Conservation (phyloP, 2,113 vertebrate genomes). For the Ictidomys tridecemlineatus region DNA sequence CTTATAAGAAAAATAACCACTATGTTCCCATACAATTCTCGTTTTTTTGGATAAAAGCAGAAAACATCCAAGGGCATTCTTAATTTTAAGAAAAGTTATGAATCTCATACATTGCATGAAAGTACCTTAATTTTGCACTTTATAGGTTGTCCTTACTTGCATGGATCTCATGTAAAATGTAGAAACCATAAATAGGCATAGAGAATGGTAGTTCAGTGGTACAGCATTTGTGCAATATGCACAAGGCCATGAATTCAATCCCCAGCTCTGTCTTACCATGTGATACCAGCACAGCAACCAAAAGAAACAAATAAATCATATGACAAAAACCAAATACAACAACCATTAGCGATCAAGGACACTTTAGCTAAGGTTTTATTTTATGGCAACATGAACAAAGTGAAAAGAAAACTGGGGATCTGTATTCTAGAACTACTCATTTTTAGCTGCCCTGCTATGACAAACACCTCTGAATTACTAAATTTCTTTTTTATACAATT, state of each 20-base stretch:
- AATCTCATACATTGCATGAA: constrained; percentile 50
- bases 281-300: no score
- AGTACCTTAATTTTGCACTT: constrained; percentile 14
- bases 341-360: background rate
- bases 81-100: background rate
- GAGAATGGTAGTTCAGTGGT: no score
- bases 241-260: no score
- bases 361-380: constrained; percentile 35
- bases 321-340: constrained; percentile 7
- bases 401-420: background rate
- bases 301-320: background rate
- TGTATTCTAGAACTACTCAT: background rate
- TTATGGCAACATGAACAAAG: background rate
- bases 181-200: background rate
- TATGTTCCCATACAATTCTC: background rate
- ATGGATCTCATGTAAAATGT: background rate
- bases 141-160: background rate
- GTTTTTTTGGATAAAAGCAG: constrained; percentile 5
- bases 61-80: background rate
- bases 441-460: background rate
- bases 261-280: no score
- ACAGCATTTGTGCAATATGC: no score
- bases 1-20: background rate
- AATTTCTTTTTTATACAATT: background rate
- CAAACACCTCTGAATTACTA: constrained; percentile 23